Percentiles rank a stretch among this genome's conserved stretches.
Conservation (phyloP, 2,797 vertebrate genomes). For the Aldrovandia affinis region DNA sequence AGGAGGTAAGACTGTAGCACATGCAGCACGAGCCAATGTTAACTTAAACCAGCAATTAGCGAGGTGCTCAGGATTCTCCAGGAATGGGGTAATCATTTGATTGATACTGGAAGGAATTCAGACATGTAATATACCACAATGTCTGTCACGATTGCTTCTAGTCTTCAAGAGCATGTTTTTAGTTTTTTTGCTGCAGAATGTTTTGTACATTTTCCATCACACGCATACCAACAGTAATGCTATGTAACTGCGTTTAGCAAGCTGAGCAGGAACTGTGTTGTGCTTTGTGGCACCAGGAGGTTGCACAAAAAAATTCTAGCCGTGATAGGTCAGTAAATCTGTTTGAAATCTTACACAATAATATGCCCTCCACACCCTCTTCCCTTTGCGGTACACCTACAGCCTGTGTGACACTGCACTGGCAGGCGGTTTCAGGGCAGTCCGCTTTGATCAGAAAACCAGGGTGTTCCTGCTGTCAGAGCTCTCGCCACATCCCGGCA, state of each 20-base stretch:
- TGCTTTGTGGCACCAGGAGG: neutral
- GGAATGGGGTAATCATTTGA: constrained; percentile 71
- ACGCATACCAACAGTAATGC: constrained; percentile 46
- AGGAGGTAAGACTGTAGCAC: constrained; percentile 64
- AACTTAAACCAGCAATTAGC: constrained; percentile 73
- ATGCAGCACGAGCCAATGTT: constrained; percentile 71
- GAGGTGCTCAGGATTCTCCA: constrained; percentile 65
- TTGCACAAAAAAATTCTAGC: no score
- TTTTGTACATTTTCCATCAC: constrained; percentile 58
- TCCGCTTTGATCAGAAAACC: constrained; percentile 30
- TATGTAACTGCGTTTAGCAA: constrained; percentile 52
- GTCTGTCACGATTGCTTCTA: constrained; percentile 56
- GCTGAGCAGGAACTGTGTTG: neutral
- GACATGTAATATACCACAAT: constrained; percentile 67
- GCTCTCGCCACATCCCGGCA: constrained; percentile 10
- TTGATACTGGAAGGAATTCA: constrained; percentile 69
- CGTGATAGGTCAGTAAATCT: neutral
- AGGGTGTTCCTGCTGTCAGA: neutral
- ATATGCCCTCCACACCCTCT: no score
- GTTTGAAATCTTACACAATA: neutral
- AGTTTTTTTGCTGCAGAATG: constrained; percentile 33
- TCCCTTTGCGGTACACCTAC: neutral
- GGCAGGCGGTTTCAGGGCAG: neutral
- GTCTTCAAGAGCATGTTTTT: constrained; percentile 65
- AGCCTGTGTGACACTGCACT: neutral